These are phyloP conservation scores for Scaptomyza hsui DNA, from an alignment of 1,140 invertebrate species.

Conservation along the genomic window DNA sequence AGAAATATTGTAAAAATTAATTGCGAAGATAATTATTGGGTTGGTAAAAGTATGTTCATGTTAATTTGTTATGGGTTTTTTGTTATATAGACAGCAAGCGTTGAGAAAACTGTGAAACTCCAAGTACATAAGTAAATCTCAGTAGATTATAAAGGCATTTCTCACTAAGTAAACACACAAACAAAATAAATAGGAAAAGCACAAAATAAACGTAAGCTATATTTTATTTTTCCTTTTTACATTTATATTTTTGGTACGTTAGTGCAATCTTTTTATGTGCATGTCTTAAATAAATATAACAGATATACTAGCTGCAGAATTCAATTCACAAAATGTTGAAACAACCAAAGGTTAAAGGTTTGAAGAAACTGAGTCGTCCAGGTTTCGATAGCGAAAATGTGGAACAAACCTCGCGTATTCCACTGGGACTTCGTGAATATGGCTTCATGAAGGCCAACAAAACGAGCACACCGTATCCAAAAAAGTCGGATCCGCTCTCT, in stretches of 20 bases:
- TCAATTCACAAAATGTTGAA: not conserved
- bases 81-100: not conserved
- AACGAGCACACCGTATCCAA: conserved; percentile 10
- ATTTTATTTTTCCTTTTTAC: not conserved
- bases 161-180: not conserved
- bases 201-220: not conserved
- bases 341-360: not conserved
- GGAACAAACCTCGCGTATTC: not conserved
- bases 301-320: not conserved
- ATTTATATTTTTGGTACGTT: not conserved
- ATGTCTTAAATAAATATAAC: too few species aligned
- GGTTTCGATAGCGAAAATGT: conserved; percentile 3
- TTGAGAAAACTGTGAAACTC: not conserved
- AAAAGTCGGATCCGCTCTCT: not conserved
- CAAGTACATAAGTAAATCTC: not conserved
- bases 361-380: not conserved
- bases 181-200: not conserved
- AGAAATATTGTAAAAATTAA: not conserved
- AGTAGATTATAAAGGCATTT: not conserved
- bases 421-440: conserved; percentile 24
- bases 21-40: not conserved
- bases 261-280: too few species aligned
- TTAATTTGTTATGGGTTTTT: too few species aligned
- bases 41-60: too few species aligned
- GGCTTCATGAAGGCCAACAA: conserved; percentile 30